Evolutionary conservation across 2,797 vertebrate species (phyloP).

Genomic region (Peromyscus nudipes): DNA sequence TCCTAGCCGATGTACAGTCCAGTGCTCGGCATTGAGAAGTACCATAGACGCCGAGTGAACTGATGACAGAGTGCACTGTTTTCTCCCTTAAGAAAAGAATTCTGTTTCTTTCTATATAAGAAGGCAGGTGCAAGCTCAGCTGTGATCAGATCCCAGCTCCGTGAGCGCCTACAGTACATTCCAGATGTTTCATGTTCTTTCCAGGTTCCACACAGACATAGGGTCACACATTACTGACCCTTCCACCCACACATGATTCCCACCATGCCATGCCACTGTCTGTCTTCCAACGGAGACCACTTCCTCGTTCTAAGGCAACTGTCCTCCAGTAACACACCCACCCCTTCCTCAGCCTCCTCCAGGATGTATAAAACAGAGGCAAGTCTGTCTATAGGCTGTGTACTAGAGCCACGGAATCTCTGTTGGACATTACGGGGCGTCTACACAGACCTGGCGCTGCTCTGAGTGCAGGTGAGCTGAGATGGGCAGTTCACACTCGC

Average conservation of each 20-base stretch:
- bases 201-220: background rate
- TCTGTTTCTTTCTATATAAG: background rate
- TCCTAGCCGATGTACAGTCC: background rate
- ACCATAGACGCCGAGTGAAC: background rate
- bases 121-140: background rate
- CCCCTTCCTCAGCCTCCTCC: background rate
- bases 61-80: background rate
- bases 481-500: background rate
- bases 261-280: fast-evolving
- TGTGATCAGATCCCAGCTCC: background rate
- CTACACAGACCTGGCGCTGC: background rate
- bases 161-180: background rate
- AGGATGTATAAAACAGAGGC: background rate
- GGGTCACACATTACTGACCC: background rate
- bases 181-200: background rate
- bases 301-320: background rate
- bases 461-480: background rate
- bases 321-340: fast-evolving
- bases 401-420: background rate
- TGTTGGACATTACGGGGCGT: background rate
- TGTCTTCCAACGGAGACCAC: background rate
- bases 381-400: background rate
- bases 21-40: background rate
- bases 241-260: background rate
- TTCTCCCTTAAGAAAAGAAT: background rate